A percentile compares a stretch with the other conserved stretches of the same genome.
Evolutionary conservation across 2,797 vertebrate species (phyloP).

Genomic region (Mus spretus): DNA sequence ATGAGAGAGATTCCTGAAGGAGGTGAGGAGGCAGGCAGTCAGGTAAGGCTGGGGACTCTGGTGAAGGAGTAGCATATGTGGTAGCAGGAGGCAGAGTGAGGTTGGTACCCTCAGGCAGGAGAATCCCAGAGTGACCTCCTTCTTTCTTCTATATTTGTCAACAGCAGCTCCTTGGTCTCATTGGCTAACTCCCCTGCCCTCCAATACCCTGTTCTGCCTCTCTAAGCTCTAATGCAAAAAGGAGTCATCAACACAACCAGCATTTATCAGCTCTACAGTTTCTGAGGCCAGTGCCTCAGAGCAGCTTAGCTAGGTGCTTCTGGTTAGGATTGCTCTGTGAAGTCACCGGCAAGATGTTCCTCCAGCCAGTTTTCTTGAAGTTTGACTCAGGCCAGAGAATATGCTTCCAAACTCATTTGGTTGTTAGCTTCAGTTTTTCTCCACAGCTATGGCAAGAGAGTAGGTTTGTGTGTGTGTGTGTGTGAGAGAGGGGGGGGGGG

Average conservation of each 20-base stretch:
- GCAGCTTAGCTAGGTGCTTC: neutral
- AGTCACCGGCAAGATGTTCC: neutral
- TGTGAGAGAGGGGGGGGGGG: neutral
- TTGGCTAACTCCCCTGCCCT: neutral
- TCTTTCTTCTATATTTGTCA: neutral
- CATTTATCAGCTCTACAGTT: neutral
- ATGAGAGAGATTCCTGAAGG: neutral
- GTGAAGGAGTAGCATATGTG: neutral
- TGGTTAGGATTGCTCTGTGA: neutral
- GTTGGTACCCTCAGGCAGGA: neutral
- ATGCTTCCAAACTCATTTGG: neutral
- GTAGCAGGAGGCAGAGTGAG: neutral
- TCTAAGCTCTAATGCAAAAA: neutral
- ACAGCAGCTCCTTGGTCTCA: neutral
- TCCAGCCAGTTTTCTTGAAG: neutral
- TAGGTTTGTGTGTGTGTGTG: neutral
- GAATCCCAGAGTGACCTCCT: neutral
- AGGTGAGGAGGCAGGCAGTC: neutral
- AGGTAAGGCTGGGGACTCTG: no score
- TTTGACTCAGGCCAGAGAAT: slow-evolving; percentile 15
- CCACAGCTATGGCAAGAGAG: neutral
- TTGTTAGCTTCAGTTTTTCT: neutral
- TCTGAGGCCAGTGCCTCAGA: neutral
- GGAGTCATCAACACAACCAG: neutral
- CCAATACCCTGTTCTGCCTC: neutral